Evolutionary conservation across 2,888 invertebrate genomes (phyloP), one percentile per base, ranked within the genome.

Genomic region (Tiphia femorata): DNA sequence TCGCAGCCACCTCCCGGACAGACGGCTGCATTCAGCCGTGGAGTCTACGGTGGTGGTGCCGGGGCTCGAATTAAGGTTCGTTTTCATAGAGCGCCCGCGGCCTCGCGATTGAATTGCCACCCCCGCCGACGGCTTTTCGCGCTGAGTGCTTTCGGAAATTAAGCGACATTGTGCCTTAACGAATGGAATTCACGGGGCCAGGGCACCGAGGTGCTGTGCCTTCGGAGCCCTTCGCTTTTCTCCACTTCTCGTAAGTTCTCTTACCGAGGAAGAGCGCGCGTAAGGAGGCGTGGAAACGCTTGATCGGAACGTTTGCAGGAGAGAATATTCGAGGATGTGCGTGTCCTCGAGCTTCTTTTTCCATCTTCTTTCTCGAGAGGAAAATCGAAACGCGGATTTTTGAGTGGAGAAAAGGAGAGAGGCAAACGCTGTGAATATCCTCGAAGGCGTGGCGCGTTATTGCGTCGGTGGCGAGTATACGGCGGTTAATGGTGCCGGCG

Each of bases 381-480:
- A n/a, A n/a, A n/a, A n/a, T n/a, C n/a, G n/a, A n/a, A n/a, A n/a
- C n/a, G n/a, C n/a, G n/a, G n/a, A n/a, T n/a, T n/a, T n/a, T n/a
- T n/a, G n/a, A n/a, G n/a, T n/a, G n/a, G n/a, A n/a, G n/a, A n/a
- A n/a, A n/a, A n/a, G n/a, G n/a, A n/a, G n/a, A n/a, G n/a, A n/a
- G n/a, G n/a, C n/a, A n/a, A n/a, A n/a, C 25, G 25, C 8, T 14
- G 12, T 33, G 52, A 49, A 50, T 63, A 62, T 58, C 60, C 67
- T 70, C 59, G 62, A 60, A 67, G 72, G 70, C 71, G 68, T 72
- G 70, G 68, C 69, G 67, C 71, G 70, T 77, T 80, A 81, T 81
- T 81, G 81, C 80, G 73, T 76, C 58, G 73, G 69, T 67, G 73
- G 77, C 67, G 74, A 68, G 75, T 67, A 65, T 62, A 69, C 64